Evolutionary conservation across 2,888 invertebrate genomes (phyloP).

Genomic region (Acrocyrtus sp.): DNA sequence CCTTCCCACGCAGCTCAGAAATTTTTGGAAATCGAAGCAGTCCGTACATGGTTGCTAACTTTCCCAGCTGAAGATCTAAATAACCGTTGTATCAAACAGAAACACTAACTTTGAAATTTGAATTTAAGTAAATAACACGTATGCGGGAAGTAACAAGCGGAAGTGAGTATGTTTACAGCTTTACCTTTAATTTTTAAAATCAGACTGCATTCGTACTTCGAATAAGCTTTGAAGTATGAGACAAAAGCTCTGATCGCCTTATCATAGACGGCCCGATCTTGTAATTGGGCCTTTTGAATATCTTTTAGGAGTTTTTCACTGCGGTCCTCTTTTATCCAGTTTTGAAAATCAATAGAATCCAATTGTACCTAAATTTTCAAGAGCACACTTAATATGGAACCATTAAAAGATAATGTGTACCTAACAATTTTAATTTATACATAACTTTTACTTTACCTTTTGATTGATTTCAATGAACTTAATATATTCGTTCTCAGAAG

Average conservation of each 20-base stretch:
- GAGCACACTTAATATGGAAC: neutral
- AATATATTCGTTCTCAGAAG: slow-evolving; percentile 88
- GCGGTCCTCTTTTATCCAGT: slow-evolving; percentile 3
- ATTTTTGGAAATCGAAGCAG: slow-evolving; percentile 91
- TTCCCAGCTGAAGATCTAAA: slow-evolving; percentile 82
- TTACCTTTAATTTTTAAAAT: slow-evolving; percentile 82
- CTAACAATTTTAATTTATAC: too few species aligned
- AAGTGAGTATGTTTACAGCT: too few species aligned
- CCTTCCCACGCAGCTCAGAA: slow-evolving; percentile 87
- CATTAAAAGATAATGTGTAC: neutral
- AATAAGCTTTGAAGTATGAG: slow-evolving; percentile 92
- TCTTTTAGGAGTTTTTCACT: slow-evolving; percentile 66
- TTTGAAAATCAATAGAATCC: slow-evolving; percentile 6
- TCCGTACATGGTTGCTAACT: slow-evolving; percentile 88
- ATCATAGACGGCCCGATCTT: slow-evolving; percentile 83
- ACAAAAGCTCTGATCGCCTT: slow-evolving; percentile 93
- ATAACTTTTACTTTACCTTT: slow-evolving; percentile 72
- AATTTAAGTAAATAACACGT: too few species aligned
- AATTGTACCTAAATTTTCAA: slow-evolving; percentile 12
- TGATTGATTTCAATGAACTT: slow-evolving; percentile 92
- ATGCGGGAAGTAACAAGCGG: too few species aligned
- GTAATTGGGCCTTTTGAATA: slow-evolving; percentile 74
- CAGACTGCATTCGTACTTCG: slow-evolving; percentile 94
- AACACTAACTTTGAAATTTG: too few species aligned
- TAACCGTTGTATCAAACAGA: too few species aligned